Base-by-base conservation (phyloP, 2,888 invertebrate species). In the Parapristionchus giblindavisi region DNA sequence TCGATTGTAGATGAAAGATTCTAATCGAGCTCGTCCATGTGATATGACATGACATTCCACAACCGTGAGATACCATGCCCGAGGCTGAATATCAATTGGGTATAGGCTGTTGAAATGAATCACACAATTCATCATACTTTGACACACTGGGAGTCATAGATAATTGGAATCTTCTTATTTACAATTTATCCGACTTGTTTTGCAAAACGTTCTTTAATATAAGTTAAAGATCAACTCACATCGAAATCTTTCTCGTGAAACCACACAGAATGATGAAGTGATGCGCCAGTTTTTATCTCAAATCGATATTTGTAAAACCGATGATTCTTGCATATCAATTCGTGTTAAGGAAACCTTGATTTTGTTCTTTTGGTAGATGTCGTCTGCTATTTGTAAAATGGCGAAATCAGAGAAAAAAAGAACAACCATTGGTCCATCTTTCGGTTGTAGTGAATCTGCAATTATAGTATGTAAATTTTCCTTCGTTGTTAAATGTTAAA, bases 261-360 rank as follows among this genome's bases (percentile, higher is more conserved):
- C 68, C 68, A 52, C 51, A 68, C 68, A 1, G 68, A 51, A 24
- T 68, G 68, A 68, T 68, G 68, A 8, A 68, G 24, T 1, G 68
- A 68, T 4, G 68, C 65, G 1, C 43, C 65, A 21, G 40, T 32
- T 14, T 3, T 11, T 14, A 68, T 29, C 63, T 61, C n/a, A n/a
- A n/a, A n/a, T n/a, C n/a, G n/a, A n/a, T n/a, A n/a, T n/a, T n/a
- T n/a, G n/a, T n/a, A n/a, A n/a, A n/a, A n/a, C n/a, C n/a, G n/a
- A n/a, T n/a, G n/a, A n/a, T n/a, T n/a, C n/a, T n/a, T n/a, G n/a
- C n/a, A n/a, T n/a, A n/a, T n/a, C n/a, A n/a, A n/a, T n/a, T n/a
- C n/a, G n/a, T n/a, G n/a, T n/a, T n/a, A n/a, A n/a, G n/a, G n/a
- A n/a, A n/a, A 68, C 68, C 29, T 14, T 68, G 17, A 68, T 68